These are phyloP conservation scores for Ammodramus savannarum DNA, from an alignment of 2,113 vertebrate species.

Conservation along the genomic window DNA sequence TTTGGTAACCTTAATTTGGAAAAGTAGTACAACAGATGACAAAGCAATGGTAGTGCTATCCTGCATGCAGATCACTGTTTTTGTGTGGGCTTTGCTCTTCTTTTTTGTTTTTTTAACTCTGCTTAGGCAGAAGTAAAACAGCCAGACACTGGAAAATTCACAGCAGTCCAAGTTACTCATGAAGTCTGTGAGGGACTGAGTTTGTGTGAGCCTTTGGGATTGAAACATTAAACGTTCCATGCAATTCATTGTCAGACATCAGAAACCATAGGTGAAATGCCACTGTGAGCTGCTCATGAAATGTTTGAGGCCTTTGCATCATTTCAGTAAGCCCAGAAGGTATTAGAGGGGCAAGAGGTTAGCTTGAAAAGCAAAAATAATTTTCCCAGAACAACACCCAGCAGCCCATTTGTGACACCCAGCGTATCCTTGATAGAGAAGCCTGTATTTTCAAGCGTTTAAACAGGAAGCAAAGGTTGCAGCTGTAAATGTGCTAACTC, in stretches of 20 bases:
- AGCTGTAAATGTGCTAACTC: conserved; percentile 44
- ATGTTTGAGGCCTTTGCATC: neutral
- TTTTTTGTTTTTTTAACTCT: neutral
- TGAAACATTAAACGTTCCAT: neutral
- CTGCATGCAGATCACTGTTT: neutral
- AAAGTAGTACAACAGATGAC: neutral
- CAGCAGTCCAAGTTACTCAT: neutral
- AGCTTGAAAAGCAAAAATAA: neutral
- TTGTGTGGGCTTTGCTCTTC: neutral
- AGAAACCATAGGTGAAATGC: neutral
- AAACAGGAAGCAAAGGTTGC: conserved; percentile 1
- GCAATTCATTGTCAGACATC: neutral
- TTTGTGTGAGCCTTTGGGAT: neutral
- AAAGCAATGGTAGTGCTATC: neutral
- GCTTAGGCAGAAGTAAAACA: neutral
- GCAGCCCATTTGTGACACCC: neutral
- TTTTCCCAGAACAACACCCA: neutral
- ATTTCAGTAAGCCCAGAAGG: neutral
- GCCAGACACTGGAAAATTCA: neutral
- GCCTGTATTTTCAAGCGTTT: neutral
- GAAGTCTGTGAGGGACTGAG: neutral
- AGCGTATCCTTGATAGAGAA: neutral
- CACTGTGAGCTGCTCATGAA: neutral
- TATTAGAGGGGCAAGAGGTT: neutral
- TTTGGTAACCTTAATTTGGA: neutral